phyloP scores from a whole-genome alignment of 2,888 invertebrate genomes.

The Aleiodes testaceus region DNA sequence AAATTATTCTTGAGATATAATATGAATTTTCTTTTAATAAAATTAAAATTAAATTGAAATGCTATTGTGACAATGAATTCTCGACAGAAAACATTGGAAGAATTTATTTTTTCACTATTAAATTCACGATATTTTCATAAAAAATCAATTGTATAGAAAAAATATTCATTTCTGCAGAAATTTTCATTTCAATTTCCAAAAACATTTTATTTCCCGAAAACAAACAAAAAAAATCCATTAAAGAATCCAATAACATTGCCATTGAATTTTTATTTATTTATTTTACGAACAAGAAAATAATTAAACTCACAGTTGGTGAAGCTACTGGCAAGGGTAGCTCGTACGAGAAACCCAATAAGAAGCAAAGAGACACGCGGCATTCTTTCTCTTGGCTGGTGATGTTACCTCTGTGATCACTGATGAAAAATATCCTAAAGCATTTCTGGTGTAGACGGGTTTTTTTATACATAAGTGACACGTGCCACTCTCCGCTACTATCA shows the following conservation, averaged over 20 bases:
- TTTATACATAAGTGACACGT: slow-evolving; percentile 62
- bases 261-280: slow-evolving; percentile 35
- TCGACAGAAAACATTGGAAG: no score
- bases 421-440: slow-evolving; percentile 62
- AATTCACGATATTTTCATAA: no score
- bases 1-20: no score
- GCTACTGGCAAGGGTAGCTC: slow-evolving; percentile 48
- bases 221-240: not conserved
- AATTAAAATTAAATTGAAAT: no score
- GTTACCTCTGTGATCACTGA: slow-evolving; percentile 53
- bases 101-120: no score
- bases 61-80: no score
- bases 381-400: slow-evolving; percentile 45
- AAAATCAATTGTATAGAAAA: no score
- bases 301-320: slow-evolving; percentile 65
- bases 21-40: no score
- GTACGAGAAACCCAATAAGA: slow-evolving; percentile 43
- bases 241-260: slow-evolving; percentile 28
- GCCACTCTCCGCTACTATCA: slow-evolving; percentile 23
- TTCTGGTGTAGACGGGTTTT: slow-evolving; percentile 55
- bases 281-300: not conserved
- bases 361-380: slow-evolving; percentile 41
- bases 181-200: no score
- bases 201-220: no score
- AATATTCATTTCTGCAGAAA: no score